Conservation (phyloP, 2,113 vertebrate species). For the Phasianus colchicus region DNA sequence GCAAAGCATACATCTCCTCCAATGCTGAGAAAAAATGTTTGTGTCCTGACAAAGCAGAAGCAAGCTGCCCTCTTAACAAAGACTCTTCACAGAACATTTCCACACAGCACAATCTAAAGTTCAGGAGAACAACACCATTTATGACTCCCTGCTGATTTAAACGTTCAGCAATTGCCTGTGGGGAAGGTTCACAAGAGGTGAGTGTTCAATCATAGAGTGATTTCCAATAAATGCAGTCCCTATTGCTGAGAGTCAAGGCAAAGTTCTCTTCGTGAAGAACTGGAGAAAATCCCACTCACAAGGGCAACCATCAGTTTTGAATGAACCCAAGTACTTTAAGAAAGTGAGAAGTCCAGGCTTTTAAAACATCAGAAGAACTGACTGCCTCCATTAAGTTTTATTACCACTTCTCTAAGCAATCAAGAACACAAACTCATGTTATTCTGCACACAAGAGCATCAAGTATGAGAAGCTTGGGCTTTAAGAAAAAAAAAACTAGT, state of each 20-base stretch:
- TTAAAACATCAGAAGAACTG: not conserved
- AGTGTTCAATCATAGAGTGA: not conserved
- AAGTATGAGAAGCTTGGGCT: not conserved
- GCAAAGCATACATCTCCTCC: not conserved
- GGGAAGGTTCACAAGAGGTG: not conserved
- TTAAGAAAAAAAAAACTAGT: not conserved
- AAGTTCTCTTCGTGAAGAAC: not conserved
- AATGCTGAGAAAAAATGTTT: not conserved
- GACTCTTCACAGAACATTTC: not conserved
- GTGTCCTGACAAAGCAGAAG: not conserved
- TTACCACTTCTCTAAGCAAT: not conserved
- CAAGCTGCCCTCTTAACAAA: not conserved
- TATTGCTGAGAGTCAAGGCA: not conserved
- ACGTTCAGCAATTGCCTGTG: not conserved
- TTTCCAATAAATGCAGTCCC: not conserved
- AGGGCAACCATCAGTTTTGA: not conserved
- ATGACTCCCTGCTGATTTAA: not conserved
- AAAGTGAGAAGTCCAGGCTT: not conserved
- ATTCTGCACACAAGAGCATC: not conserved
- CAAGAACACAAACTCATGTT: not conserved
- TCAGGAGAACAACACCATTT: not conserved
- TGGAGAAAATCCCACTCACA: not conserved
- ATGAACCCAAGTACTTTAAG: not conserved
- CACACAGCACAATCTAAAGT: fast-evolving
- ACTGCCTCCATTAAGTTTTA: not conserved